Conservation (phyloP, 1,140 invertebrate species). For the Thaumatotibia leucotreta region DNA sequence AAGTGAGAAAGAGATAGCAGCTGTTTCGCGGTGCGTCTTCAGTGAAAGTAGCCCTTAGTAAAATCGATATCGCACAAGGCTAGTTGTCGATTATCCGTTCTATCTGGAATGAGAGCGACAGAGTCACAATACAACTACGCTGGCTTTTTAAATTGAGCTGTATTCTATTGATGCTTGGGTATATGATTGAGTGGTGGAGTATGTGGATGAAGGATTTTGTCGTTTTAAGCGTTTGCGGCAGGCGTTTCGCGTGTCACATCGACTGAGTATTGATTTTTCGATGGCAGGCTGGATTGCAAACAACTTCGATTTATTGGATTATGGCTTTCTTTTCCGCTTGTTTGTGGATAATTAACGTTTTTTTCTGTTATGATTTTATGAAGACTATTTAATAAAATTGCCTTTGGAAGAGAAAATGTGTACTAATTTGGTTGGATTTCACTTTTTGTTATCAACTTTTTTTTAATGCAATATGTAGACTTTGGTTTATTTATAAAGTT, state of each 20-base stretch:
- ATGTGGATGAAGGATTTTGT: conserved; percentile 10
- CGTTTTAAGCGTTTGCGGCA: background rate
- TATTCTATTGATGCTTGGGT: conserved; percentile 9
- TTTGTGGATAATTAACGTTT: background rate
- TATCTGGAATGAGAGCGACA: conserved; percentile 29
- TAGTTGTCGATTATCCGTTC: conserved; percentile 73
- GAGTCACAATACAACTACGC: conserved; percentile 19
- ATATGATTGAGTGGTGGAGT: conserved; percentile 15
- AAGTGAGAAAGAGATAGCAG: conserved; percentile 30
- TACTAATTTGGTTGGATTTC: no score
- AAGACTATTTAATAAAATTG: background rate
- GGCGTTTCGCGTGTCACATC: conserved; percentile 40
- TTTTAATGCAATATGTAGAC: no score
- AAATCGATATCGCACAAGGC: conserved; percentile 76
- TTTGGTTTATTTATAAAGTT: no score
- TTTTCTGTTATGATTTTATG: background rate
- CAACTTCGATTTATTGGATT: conserved; percentile 67
- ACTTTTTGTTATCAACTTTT: no score
- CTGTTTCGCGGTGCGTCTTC: conserved; percentile 29
- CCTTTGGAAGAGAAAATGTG: no score
- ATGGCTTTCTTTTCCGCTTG: background rate
- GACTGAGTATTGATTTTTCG: conserved; percentile 67
- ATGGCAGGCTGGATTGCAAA: conserved; percentile 34
- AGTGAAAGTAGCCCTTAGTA: conserved; percentile 48
- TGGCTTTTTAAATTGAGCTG: conserved; percentile 1